phyloP scores from a whole-genome alignment of 2,888 invertebrate genomes.

The Prosapia bicincta region DNA sequence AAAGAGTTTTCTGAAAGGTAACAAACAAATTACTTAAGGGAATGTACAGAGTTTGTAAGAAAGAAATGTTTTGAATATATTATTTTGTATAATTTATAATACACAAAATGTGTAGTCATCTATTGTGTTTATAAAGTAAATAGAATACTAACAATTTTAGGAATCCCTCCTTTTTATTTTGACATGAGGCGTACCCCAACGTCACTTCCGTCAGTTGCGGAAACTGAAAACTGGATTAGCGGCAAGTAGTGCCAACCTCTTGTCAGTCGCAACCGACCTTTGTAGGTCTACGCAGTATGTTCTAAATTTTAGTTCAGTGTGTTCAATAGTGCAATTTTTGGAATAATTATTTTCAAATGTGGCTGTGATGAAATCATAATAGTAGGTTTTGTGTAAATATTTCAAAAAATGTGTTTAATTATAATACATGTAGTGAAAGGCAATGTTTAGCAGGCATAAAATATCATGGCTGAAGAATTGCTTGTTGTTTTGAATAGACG shows the following conservation, averaged over 20 bases:
- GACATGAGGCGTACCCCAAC: background rate
- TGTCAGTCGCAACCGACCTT: background rate
- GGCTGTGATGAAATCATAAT: background rate
- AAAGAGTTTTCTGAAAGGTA: no score
- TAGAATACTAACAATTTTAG: background rate
- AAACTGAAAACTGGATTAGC: background rate
- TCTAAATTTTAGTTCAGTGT: background rate
- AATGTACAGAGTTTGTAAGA: no score
- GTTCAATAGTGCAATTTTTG: background rate
- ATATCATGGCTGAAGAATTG: conserved; percentile 81
- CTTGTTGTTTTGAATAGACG: conserved; percentile 83
- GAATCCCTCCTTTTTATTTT: background rate
- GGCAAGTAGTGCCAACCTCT: background rate
- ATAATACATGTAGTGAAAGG: conserved; percentile 28
- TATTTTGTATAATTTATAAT: no score
- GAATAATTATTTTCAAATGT: background rate
- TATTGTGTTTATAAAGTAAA: background rate
- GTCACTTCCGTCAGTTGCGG: conserved; percentile 2
- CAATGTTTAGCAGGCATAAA: conserved; percentile 27
- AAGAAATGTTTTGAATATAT: no score
- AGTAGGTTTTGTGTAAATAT: background rate
- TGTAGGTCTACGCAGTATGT: background rate
- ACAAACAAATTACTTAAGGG: no score
- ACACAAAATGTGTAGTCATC: no score
- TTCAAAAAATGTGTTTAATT: conserved; percentile 26